These are phyloP conservation scores for Branchipolynoe longqiensis DNA, from an alignment of 2,888 invertebrate species.

Conservation along the genomic window DNA sequence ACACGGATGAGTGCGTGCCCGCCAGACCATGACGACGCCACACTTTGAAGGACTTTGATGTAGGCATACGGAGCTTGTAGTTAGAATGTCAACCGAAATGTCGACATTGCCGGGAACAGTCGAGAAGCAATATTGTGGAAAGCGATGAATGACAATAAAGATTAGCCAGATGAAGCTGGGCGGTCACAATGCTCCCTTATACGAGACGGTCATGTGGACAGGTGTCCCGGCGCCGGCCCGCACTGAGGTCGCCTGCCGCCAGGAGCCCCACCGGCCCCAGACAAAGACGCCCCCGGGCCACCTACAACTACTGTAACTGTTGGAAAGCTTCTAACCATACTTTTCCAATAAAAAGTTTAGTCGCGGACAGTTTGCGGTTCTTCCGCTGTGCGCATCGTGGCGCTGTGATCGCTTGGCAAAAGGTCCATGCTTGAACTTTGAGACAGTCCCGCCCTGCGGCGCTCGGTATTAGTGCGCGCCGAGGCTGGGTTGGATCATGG, in stretches of 20 bases:
- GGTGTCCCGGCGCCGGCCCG: too few species aligned
- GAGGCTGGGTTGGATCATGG: not conserved
- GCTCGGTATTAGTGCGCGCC: not conserved
- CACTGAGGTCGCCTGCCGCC: too few species aligned
- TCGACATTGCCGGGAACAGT: not conserved
- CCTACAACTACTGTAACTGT: too few species aligned
- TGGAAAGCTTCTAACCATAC: too few species aligned
- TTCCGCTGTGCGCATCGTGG: not conserved
- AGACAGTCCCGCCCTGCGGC: not conserved
- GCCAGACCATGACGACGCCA: not conserved
- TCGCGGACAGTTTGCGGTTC: not conserved
- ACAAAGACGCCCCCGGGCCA: too few species aligned
- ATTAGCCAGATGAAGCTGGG: not conserved
- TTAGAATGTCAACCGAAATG: constrained; percentile 17
- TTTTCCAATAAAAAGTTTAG: not conserved
- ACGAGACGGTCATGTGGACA: too few species aligned
- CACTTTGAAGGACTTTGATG: constrained; percentile 23
- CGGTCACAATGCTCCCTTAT: not conserved
- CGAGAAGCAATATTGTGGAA: constrained; percentile 4
- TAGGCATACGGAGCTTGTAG: not conserved
- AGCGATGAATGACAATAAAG: not conserved
- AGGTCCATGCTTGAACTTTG: not conserved
- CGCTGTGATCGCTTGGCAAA: not conserved
- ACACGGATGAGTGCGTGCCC: not conserved
- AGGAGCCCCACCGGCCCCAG: too few species aligned